phyloP scores from a whole-genome alignment of 2,113 vertebrate species.

The Murina feae region DNA sequence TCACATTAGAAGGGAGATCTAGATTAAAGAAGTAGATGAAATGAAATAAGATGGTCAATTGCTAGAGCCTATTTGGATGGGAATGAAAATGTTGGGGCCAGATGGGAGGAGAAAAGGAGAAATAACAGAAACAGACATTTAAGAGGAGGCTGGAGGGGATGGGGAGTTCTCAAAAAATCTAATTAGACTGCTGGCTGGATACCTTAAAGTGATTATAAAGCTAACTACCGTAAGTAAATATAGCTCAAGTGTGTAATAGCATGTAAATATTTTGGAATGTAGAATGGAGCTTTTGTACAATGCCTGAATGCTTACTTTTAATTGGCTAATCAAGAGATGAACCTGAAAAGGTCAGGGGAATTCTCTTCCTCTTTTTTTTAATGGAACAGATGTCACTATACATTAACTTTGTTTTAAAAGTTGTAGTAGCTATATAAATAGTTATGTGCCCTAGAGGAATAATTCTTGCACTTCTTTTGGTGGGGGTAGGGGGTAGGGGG shows the following conservation, averaged over 20 bases:
- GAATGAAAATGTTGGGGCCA: neutral
- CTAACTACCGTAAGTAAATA: neutral
- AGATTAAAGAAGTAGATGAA: neutral
- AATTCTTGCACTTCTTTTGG: neutral
- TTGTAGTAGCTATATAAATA: neutral
- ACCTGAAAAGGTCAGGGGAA: neutral
- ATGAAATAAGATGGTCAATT: neutral
- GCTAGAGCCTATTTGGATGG: neutral
- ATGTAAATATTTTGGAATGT: neutral
- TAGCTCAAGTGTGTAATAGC: neutral
- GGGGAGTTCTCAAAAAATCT: neutral
- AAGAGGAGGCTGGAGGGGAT: neutral
- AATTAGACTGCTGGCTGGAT: neutral
- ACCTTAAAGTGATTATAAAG: neutral
- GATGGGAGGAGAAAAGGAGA: neutral
- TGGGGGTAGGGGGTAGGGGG: too few relatives aligned
- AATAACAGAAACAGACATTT: neutral
- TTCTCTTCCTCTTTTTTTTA: neutral
- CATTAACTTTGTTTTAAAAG: constrained; percentile 25
- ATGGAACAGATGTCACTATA: neutral
- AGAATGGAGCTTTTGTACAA: neutral
- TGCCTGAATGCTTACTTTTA: neutral
- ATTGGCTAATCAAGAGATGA: constrained; percentile 12
- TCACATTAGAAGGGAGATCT: neutral
- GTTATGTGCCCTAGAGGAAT: neutral